Evolutionary conservation across 64 coral and sea anemone species (phyloP).

Genomic region (Stichodactyla mertensii): DNA sequence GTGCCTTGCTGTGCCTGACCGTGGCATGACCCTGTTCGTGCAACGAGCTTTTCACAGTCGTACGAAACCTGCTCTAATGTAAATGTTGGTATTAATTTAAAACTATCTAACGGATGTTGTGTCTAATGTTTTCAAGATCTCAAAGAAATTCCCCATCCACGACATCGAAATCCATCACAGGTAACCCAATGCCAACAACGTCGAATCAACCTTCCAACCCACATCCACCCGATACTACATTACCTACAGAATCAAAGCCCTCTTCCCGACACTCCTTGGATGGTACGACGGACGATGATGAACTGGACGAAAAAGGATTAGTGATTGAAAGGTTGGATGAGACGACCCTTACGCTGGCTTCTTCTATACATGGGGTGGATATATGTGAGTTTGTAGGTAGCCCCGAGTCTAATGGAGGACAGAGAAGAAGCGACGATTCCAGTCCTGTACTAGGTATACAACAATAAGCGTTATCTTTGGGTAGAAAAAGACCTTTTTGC

Average conservation of each 20-base stretch:
- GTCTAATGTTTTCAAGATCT: neutral
- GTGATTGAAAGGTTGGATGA: constrained; percentile 40
- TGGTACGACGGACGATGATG: constrained; percentile 13
- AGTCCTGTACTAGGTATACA: constrained; percentile 53
- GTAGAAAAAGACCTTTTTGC: neutral
- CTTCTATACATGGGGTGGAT: constrained; percentile 84
- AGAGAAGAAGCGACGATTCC: constrained; percentile 27
- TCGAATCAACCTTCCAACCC: neutral
- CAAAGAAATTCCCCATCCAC: neutral
- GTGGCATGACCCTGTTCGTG: too few species aligned
- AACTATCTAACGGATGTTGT: neutral
- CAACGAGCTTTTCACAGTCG: neutral
- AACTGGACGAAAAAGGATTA: constrained; percentile 23
- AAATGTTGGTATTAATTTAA: neutral
- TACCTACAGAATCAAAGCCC: neutral
- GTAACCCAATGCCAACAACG: neutral
- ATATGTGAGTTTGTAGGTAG: constrained; percentile 75
- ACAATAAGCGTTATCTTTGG: neutral
- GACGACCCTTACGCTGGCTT: constrained; percentile 66
- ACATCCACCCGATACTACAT: neutral
- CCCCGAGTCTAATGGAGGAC: constrained; percentile 2
- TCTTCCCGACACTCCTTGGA: constrained; percentile 4
- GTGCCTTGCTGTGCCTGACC: too few species aligned
- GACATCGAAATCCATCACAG: neutral
- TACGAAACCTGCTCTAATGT: neutral